A percentile compares a stretch with the other conserved stretches of the same genome.
Evolutionary conservation across 2,797 vertebrate species (phyloP).

Genomic region (Melanotaenia nigrans): DNA sequence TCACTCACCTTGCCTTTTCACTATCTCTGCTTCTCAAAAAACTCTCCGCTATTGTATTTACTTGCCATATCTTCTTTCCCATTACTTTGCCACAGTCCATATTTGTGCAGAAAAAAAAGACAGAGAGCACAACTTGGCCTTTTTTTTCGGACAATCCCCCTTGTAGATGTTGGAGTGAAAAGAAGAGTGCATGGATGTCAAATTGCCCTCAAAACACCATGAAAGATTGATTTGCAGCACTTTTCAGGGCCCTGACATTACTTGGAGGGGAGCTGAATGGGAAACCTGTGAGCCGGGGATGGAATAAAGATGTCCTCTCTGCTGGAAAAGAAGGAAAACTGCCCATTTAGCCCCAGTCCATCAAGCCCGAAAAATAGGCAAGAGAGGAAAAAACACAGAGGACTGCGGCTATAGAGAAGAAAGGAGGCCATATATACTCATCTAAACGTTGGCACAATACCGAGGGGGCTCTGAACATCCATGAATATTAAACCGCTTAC

Average conservation of each 20-base stretch:
- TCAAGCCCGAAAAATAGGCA: constrained; percentile 88
- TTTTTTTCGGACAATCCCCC: constrained; percentile 83
- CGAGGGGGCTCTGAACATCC: constrained; percentile 89
- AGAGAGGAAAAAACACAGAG: constrained; percentile 84
- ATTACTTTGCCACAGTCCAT: constrained; percentile 80
- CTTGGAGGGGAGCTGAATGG: constrained; percentile 87
- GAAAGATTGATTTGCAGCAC: constrained; percentile 96
- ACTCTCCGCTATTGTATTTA: constrained; percentile 71
- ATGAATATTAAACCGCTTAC: constrained; percentile 95
- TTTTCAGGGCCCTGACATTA: constrained; percentile 90
- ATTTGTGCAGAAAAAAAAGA: constrained; percentile 50
- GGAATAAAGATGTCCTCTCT: constrained; percentile 97
- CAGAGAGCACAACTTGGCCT: constrained; percentile 75
- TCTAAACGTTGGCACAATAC: constrained; percentile 90
- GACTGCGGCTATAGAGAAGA: constrained; percentile 84
- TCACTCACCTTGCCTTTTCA: constrained; percentile 89
- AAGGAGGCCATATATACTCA: constrained; percentile 86
- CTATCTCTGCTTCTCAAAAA: constrained; percentile 79
- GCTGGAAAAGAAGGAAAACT: constrained; percentile 85
- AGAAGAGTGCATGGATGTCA: constrained; percentile 88
- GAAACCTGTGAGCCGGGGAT: constrained; percentile 87
- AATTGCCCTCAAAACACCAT: constrained; percentile 92
- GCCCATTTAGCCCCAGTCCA: constrained; percentile 91
- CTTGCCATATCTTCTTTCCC: constrained; percentile 80
- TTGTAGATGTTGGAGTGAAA: constrained; percentile 86